Evolutionary conservation across 2,888 invertebrate species (phyloP).

Genomic region (Theristus sp.): DNA sequence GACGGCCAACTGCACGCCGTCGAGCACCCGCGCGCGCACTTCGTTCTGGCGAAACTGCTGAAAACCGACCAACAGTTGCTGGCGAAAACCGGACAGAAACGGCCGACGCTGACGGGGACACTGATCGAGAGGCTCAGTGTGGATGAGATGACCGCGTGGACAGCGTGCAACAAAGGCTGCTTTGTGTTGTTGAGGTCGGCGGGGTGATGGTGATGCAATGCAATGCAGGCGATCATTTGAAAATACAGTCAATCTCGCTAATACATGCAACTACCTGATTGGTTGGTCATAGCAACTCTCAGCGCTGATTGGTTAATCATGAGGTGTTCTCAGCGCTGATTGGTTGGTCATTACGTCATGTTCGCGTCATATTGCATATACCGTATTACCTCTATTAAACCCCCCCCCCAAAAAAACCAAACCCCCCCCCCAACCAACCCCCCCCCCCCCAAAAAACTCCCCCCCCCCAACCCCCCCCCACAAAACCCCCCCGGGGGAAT

Average conservation of each 20-base stretch:
- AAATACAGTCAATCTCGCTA: not conserved
- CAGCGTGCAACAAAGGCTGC: slow-evolving; percentile 7
- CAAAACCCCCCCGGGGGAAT: not conserved
- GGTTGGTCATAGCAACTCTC: no score
- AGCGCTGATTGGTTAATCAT: no score
- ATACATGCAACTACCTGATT: no score
- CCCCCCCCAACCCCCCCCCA: no score
- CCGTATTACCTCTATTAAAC: no score
- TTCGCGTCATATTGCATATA: no score
- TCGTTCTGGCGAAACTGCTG: not conserved
- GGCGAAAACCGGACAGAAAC: not conserved
- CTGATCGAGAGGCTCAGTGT: not conserved
- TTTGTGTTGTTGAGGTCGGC: slow-evolving; percentile 3
- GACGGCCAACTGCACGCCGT: slow-evolving; percentile 9
- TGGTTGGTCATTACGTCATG: no score
- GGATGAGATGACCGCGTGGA: slow-evolving; percentile 4
- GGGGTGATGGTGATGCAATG: no score
- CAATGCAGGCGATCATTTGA: not conserved
- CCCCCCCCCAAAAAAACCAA: no score
- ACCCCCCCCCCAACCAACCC: no score
- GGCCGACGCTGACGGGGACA: not conserved
- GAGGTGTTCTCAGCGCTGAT: no score
- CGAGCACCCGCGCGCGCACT: slow-evolving; percentile 11
- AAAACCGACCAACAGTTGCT: not conserved
- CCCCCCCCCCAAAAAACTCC: no score